A percentile compares a stretch with the other conserved stretches of the same genome.
Conservation (phyloP, 2,797 vertebrate species). For the Enteromius treurensis region DNA sequence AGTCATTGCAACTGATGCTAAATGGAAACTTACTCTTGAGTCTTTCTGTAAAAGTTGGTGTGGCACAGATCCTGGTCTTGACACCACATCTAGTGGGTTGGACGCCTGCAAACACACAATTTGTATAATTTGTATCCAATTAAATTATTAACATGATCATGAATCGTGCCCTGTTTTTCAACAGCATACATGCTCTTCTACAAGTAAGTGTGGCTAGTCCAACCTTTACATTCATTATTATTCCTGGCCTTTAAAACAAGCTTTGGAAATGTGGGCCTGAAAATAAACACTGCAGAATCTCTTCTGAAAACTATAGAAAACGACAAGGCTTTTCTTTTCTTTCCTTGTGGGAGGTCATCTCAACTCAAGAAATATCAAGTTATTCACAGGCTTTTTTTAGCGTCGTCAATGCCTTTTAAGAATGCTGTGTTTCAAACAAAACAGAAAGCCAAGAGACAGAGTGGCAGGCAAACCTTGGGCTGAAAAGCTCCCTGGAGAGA, state of each 20-base stretch:
- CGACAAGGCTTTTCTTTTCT: neutral
- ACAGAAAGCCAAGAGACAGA: conserved; percentile 28
- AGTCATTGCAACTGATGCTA: neutral
- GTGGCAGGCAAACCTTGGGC: conserved; percentile 84
- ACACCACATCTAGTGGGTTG: conserved; percentile 92
- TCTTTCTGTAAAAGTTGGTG: conserved; percentile 97
- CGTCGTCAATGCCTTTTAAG: neutral
- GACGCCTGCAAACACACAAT: conserved; percentile 81
- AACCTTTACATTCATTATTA: neutral
- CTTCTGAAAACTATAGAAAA: neutral
- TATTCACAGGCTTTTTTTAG: conserved; percentile 22
- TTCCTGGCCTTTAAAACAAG: neutral
- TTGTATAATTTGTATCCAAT: too few relatives aligned
- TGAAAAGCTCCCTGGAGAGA: conserved; percentile 98
- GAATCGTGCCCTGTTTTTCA: neutral
- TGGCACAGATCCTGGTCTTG: conserved; percentile 91
- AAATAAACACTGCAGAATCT: neutral
- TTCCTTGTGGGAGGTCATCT: neutral
- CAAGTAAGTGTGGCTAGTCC: neutral
- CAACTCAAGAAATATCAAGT: conserved; percentile 25
- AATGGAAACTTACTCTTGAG: conserved; percentile 85
- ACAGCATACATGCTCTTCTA: neutral
- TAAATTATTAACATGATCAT: neutral
- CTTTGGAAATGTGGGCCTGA: conserved; percentile 3
- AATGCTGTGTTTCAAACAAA: conserved; percentile 10